A percentile compares a stretch with the other conserved stretches of the same genome.
phyloP scores from a whole-genome alignment of 2,797 vertebrate species.

The Simalia tracyae region DNA sequence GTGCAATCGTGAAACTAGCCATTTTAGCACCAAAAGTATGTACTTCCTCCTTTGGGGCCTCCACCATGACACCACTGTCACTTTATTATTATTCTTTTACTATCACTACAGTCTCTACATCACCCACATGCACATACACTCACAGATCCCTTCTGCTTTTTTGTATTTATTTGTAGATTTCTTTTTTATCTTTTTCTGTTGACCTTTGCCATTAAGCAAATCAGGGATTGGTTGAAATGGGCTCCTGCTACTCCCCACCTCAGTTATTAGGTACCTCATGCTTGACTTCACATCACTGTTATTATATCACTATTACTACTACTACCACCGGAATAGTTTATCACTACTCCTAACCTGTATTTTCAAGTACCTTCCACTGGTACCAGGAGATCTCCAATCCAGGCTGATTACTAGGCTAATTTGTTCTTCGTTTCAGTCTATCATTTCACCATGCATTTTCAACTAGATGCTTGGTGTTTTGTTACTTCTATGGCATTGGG shows the following conservation, averaged over 20 bases:
- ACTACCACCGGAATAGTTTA: neutral
- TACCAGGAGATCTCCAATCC: neutral
- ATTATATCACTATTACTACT: neutral
- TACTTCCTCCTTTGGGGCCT: constrained; percentile 8
- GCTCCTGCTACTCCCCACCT: neutral
- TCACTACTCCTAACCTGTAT: neutral
- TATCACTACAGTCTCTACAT: neutral
- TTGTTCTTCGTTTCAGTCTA: neutral
- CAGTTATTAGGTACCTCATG: neutral
- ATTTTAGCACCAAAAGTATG: constrained; percentile 54
- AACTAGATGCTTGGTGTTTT: neutral
- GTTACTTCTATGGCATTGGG: neutral
- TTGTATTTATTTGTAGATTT: neutral
- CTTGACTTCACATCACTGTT: neutral
- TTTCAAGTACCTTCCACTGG: neutral
- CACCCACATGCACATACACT: neutral
- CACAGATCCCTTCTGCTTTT: neutral
- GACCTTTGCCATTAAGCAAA: neutral
- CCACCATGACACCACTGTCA: neutral
- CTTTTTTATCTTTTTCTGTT: neutral
- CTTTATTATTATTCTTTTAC: neutral
- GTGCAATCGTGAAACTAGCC: constrained; percentile 67
- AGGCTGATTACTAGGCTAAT: neutral
- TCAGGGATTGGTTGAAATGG: neutral
- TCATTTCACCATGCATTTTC: neutral